Conservation (phyloP, 2,113 vertebrate genomes). For the Gallinago undulata region DNA sequence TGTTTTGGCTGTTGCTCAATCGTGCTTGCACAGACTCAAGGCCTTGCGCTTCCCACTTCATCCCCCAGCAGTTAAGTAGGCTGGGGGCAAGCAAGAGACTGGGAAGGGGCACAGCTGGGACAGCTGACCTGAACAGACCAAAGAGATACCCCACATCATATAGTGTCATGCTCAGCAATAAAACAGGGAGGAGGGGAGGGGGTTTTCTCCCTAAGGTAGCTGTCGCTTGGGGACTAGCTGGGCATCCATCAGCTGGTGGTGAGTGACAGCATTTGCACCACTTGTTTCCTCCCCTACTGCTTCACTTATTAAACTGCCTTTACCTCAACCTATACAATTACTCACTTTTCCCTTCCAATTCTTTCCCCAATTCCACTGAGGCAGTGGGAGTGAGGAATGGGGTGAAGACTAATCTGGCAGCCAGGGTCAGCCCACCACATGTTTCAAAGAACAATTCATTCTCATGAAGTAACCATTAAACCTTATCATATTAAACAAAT, state of each 20-base stretch:
- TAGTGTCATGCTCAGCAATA: rapidly evolving
- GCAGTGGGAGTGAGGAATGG: rapidly evolving
- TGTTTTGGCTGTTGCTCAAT: background rate
- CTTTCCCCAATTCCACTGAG: background rate
- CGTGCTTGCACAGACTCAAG: background rate
- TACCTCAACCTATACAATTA: background rate
- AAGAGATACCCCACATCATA: background rate
- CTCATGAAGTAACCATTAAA: background rate
- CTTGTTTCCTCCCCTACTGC: background rate
- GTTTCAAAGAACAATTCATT: background rate
- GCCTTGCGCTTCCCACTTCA: background rate
- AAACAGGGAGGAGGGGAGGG: rapidly evolving
- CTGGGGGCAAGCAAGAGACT: background rate
- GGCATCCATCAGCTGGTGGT: background rate
- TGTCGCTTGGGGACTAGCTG: background rate
- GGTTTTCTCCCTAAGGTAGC: background rate
- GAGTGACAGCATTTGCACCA: background rate
- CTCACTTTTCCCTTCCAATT: background rate
- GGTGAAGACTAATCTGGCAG: background rate
- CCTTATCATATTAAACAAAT: background rate
- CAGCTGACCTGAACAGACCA: background rate
- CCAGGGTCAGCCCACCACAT: background rate
- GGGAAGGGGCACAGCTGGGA: background rate
- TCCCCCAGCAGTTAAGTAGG: background rate
- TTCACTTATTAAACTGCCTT: background rate